Base-by-base conservation (phyloP, 2,113 vertebrate species). In the Terrapene triunguis region DNA sequence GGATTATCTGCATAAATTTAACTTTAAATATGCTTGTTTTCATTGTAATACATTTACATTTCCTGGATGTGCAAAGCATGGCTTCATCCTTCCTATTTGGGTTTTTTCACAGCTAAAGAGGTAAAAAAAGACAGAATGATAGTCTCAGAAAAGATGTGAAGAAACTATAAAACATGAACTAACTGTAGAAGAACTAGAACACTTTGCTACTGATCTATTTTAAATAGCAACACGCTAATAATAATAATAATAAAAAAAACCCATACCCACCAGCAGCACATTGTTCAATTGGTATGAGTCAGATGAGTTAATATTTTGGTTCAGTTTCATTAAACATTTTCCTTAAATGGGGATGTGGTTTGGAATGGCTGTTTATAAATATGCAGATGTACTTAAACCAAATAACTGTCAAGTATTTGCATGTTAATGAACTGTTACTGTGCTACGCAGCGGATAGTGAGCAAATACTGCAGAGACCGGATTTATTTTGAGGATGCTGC, bases 351-450 rank as follows among this genome's bases (percentile, higher is more conserved):
- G 55, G 32, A 89, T 85, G 65, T 55, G 59, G 44, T 88, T 83
- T 93, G 83, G 72, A 93, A 72, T 89, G 83, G 24, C 79, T 97
- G 95, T 86, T 92, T 95, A 92, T 97, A 92, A 93, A 92, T 91
- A 95, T 82, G 87, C 62, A 92, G 82, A 94, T 95, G 65, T 89
- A 47, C 69, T 96, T 95, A 92, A 91, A 78, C 42, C 85, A 17
- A 89, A 12, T 89, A 91, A 89, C 87, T 57, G 55, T 81, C 88
- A 76, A 93, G n/a, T 29, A 89, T 97, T 97, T 96, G 78, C 96
- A 92, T 93, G 72, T 89, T 97, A 95, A 96, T 95, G 90, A 93
- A 89, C 88, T 88, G 74, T 65, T 91, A 14, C 80, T 82, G 89
- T 74, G 42, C 38, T 79, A 48, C 83, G 72, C 24, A 69, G 76